These are phyloP conservation scores for Malurus melanocephalus DNA, from an alignment of 2,113 vertebrate species.

Conservation along the genomic window DNA sequence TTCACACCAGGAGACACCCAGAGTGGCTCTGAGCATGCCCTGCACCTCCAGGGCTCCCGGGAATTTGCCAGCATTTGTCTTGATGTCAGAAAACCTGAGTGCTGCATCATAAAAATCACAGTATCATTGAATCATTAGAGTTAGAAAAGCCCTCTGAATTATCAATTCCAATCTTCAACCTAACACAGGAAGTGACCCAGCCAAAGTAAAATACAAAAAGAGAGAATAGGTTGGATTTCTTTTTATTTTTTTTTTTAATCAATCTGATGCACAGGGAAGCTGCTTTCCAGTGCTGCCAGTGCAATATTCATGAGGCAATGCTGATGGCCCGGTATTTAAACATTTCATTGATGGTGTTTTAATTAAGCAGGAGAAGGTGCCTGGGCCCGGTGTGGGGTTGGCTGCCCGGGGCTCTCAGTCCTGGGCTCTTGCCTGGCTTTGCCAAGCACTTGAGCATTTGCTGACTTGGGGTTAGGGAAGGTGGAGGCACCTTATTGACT, in stretches of 20 bases:
- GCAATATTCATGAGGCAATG: background rate
- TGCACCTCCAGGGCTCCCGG: background rate
- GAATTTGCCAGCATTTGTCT: background rate
- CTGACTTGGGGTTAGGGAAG: slow-evolving; percentile 35
- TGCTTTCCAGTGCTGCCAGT: background rate
- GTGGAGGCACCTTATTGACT: slow-evolving; percentile 51
- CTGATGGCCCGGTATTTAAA: background rate
- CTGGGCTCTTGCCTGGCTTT: background rate
- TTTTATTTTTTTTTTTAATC: background rate
- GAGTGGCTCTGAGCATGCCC: background rate
- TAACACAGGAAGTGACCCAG: background rate
- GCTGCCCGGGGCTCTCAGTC: background rate
- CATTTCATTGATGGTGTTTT: background rate
- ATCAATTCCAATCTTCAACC: background rate
- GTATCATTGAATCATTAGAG: background rate
- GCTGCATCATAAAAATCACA: background rate
- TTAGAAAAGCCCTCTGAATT: background rate
- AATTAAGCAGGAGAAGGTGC: background rate
- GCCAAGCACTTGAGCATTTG: slow-evolving; percentile 9
- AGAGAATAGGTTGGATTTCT: background rate
- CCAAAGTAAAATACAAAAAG: background rate
- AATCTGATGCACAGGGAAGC: background rate
- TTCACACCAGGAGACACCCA: background rate
- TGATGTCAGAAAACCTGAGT: background rate
- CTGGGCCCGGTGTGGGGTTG: background rate